These are phyloP conservation scores for Anadara kagoshimensis DNA, from an alignment of 1,140 invertebrate genomes.

Conservation along the genomic window DNA sequence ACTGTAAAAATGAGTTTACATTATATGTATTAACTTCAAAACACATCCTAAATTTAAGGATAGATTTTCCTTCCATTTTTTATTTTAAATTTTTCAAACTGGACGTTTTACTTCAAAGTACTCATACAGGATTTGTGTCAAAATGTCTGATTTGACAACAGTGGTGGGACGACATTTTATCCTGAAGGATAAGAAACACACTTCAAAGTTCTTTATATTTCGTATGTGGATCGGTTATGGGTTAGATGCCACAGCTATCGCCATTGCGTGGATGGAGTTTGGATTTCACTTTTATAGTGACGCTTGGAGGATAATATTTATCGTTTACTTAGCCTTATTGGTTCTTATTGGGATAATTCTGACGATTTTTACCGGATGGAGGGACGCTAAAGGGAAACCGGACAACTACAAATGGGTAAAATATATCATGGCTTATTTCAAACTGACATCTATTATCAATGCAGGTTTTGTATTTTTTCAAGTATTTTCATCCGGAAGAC, in stretches of 20 bases:
- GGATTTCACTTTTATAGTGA: slow-evolving; percentile 10
- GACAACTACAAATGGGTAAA: slow-evolving; percentile 1
- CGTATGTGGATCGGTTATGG: slow-evolving; percentile 27
- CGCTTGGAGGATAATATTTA: slow-evolving; percentile 19
- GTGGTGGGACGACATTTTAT: too few species aligned
- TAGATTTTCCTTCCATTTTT: too few species aligned
- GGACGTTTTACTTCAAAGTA: too few species aligned
- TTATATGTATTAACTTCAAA: too few species aligned
- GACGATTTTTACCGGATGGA: slow-evolving; percentile 12
- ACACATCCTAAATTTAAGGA: too few species aligned
- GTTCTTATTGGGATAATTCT: slow-evolving; percentile 7
- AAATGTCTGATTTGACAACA: too few species aligned
- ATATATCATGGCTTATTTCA: slow-evolving; percentile 25
- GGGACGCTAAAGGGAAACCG: neutral
- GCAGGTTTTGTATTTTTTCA: slow-evolving; percentile 27
- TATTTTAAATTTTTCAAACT: too few species aligned
- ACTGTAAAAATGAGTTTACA: too few species aligned
- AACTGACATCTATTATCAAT: slow-evolving; percentile 19
- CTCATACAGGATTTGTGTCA: too few species aligned
- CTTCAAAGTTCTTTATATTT: slow-evolving; percentile 14
- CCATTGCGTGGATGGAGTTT: slow-evolving; percentile 1
- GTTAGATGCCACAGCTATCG: slow-evolving; percentile 17
- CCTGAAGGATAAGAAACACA: slow-evolving; percentile 5
- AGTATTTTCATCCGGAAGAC: slow-evolving; percentile 8
- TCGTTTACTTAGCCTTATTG: slow-evolving; percentile 17